phyloP scores from a whole-genome alignment of 2,797 vertebrate genomes.

The Propithecus deckenii region DNA sequence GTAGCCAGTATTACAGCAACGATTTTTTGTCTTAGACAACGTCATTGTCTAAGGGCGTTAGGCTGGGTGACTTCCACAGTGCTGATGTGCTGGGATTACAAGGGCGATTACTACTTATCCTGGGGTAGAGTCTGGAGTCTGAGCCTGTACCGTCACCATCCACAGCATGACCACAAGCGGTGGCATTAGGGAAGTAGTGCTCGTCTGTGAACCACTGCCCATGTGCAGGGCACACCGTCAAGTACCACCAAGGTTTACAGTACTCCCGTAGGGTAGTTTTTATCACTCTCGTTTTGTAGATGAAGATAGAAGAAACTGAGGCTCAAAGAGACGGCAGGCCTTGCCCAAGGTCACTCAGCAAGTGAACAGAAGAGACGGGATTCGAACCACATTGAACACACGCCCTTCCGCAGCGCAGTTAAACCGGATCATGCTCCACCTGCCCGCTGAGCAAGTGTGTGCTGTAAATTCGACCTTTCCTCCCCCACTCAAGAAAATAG shows the following conservation, averaged over 20 bases:
- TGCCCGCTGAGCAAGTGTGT: not conserved
- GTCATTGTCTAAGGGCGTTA: not conserved
- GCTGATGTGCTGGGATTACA: not conserved
- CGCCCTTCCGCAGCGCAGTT: not conserved
- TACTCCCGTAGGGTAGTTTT: not conserved
- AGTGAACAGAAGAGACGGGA: not conserved
- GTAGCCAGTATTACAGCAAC: not conserved
- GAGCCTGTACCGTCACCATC: not conserved
- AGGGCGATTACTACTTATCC: not conserved
- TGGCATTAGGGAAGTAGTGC: not conserved
- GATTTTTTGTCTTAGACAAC: not conserved
- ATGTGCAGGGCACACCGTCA: not conserved
- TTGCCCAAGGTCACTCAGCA: not conserved
- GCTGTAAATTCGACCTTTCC: slow-evolving; percentile 16
- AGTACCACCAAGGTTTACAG: not conserved
- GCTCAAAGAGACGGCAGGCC: not conserved
- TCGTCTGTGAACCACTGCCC: not conserved
- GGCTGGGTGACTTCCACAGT: not conserved
- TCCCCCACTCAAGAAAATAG: not conserved
- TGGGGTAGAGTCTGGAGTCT: not conserved
- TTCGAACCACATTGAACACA: not conserved
- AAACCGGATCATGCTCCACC: not conserved
- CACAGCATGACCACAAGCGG: too few species aligned
- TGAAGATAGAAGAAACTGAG: not conserved
- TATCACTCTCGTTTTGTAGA: not conserved